Percentiles rank a stretch among this genome's conserved stretches.
Evolutionary conservation across 2,113 vertebrate species (phyloP).

Genomic region (Sander vitreus): DNA sequence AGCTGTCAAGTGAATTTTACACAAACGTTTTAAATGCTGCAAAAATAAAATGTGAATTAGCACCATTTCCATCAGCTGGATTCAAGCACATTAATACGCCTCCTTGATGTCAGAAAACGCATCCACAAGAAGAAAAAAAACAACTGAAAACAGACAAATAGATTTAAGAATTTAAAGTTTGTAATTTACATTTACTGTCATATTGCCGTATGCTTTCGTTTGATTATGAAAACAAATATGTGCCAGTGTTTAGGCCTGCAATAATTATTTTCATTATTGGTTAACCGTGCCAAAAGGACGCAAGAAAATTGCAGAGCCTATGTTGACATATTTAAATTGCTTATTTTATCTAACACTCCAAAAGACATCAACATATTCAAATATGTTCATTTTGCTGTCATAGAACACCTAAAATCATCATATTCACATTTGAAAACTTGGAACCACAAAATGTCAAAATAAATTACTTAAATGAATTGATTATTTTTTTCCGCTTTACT

Average conservation of each 20-base stretch:
- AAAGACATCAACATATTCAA: background rate
- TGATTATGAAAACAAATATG: background rate
- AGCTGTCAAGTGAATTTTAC: slow-evolving; percentile 70
- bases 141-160: background rate
- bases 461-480: background rate
- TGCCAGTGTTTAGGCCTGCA: too few relatives aligned
- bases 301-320: background rate
- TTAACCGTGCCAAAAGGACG: background rate
- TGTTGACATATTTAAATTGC: background rate
- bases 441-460: background rate
- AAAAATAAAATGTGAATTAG: slow-evolving; percentile 57
- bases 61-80: slow-evolving; percentile 43
- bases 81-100: slow-evolving; percentile 28
- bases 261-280: background rate
- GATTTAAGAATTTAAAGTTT: background rate
- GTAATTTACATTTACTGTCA: background rate
- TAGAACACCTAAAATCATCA: background rate
- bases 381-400: background rate
- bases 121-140: background rate
- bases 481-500: background rate
- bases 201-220: background rate
- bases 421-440: background rate
- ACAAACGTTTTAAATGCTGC: slow-evolving; percentile 51
- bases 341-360: background rate
- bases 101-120: slow-evolving; percentile 20